These are phyloP conservation scores for Leptodactylus fuscus DNA, from an alignment of 2,113 vertebrate genomes.

Conservation along the genomic window DNA sequence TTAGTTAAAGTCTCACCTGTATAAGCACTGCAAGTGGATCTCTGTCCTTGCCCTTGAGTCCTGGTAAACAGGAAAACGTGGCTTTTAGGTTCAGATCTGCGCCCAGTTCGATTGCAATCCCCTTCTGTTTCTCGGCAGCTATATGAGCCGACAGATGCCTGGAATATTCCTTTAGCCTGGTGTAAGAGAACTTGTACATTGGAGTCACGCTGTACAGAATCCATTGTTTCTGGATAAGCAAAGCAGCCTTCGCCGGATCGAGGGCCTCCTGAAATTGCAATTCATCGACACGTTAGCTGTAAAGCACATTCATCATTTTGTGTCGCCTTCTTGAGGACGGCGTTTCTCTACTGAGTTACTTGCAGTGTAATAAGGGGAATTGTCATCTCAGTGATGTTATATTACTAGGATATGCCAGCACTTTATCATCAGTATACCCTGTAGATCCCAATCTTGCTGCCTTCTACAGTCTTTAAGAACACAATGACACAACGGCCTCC, in stretches of 20 bases:
- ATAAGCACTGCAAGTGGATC: conserved; percentile 84
- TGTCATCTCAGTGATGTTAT: too few relatives aligned
- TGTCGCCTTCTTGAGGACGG: not conserved
- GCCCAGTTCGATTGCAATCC: conserved; percentile 79
- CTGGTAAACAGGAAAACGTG: conserved; percentile 75
- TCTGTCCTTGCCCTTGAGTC: conserved; percentile 72
- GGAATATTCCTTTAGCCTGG: conserved; percentile 78
- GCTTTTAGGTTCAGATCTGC: conserved; percentile 75
- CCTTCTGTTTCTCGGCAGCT: conserved; percentile 84
- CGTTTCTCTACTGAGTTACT: too few relatives aligned
- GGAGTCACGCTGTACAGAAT: conserved; percentile 89
- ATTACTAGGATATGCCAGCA: too few relatives aligned
- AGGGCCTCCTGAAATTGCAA: conserved; percentile 70
- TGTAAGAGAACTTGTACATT: conserved; percentile 80
- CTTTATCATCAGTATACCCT: too few relatives aligned
- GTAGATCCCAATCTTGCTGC: too few relatives aligned
- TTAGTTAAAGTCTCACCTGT: conserved; percentile 77
- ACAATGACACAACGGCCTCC: too few relatives aligned
- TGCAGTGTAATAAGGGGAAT: too few relatives aligned
- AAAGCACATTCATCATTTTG: too few relatives aligned
- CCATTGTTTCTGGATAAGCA: conserved; percentile 85
- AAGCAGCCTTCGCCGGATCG: conserved; percentile 71
- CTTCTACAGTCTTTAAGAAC: too few relatives aligned
- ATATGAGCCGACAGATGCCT: conserved; percentile 81
- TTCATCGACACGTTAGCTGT: not conserved